phyloP scores from a whole-genome alignment of 1,140 invertebrate species.

The Drosophila fuyamai region DNA sequence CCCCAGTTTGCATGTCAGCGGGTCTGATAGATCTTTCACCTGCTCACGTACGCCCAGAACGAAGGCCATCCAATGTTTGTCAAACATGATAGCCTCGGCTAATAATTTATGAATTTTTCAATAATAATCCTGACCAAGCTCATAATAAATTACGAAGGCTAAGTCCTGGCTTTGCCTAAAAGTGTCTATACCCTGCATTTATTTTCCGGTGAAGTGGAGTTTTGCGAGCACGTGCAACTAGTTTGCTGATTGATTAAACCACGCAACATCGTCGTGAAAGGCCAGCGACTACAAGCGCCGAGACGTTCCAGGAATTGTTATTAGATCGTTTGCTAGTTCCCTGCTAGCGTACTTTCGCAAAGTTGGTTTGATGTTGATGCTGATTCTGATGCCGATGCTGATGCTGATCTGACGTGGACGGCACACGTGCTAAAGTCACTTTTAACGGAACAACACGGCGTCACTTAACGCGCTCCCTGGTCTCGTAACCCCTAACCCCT shows the following conservation, averaged over 20 bases:
- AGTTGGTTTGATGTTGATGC: conserved; percentile 15
- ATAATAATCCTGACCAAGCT: conserved; percentile 64
- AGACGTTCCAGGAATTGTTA: conserved; percentile 76
- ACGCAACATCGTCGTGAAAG: conserved; percentile 53
- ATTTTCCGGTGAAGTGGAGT: not conserved
- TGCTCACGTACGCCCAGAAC: conserved; percentile 62
- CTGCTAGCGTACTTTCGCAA: conserved; percentile 41
- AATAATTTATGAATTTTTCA: conserved; percentile 74
- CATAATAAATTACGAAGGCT: conserved; percentile 71
- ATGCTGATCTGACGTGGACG: conserved; percentile 63
- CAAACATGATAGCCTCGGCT: conserved; percentile 53
- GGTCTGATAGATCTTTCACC: conserved; percentile 73
- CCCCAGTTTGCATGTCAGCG: conserved; percentile 48
- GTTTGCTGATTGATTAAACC: conserved; percentile 81
- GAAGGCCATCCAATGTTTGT: conserved; percentile 43
- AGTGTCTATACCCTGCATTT: conserved; percentile 8
- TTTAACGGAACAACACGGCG: conserved; percentile 77
- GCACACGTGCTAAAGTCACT: conserved; percentile 80
- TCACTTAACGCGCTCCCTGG: conserved; percentile 65
- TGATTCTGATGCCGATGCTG: conserved; percentile 5
- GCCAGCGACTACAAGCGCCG: conserved; percentile 25
- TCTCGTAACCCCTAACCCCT: not conserved
- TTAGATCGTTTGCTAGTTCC: conserved; percentile 67
- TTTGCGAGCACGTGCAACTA: conserved; percentile 61
- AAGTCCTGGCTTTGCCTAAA: conserved; percentile 27